Evolutionary conservation across 2,888 invertebrate genomes (phyloP), one percentile per base, ranked within the genome.

Genomic region (Mellilla xanthometata): DNA sequence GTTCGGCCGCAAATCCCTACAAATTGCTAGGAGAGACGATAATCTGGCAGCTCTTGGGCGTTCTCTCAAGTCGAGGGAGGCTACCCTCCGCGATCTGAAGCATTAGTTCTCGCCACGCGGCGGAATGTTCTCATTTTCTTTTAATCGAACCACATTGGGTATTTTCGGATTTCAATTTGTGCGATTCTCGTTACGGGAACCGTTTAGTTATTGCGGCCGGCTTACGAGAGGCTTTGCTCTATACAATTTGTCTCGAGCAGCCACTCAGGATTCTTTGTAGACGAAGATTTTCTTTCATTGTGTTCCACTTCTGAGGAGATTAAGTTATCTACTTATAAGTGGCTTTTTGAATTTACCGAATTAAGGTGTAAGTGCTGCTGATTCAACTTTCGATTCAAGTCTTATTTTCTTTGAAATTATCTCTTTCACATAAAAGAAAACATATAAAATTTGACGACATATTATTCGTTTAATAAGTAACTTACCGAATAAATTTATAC

Each of bases 11-110:
- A 82, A 83, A 84, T 82, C 82, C 81, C 68, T 71, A 80, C 81
- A 82, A 84, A 84, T 82, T 82, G 81, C 76, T 76, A 58, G 51
- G 60, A 66, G 68, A 72, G 76, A 78, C 78, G 79, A 79, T 84
- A 83, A 84, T 82, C 83, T 79, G 76, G 71, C 73, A 69, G 69
- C 71, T 66, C 74, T 74, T 68, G 65, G 60, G 58, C 62, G 58
- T 58, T 59, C 58, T 58, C 56, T 54, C 53, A 51, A 61, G 59
- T 49, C 50, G 56, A 53, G 56, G 58, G 52, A 58, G 53, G 54
- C 32, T 38, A 31, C 53, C 53, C 54, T 52, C 50, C 54, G 50
- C 60, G 62, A 65, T 61, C 64, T 67, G 62, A 60, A 57, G 65
- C 68, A 75, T 75, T 76, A 75, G 72, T 73, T 71, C 64, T 60